Evolutionary conservation across 2,888 invertebrate genomes (phyloP).

Genomic region (Drosophila prolongata): DNA sequence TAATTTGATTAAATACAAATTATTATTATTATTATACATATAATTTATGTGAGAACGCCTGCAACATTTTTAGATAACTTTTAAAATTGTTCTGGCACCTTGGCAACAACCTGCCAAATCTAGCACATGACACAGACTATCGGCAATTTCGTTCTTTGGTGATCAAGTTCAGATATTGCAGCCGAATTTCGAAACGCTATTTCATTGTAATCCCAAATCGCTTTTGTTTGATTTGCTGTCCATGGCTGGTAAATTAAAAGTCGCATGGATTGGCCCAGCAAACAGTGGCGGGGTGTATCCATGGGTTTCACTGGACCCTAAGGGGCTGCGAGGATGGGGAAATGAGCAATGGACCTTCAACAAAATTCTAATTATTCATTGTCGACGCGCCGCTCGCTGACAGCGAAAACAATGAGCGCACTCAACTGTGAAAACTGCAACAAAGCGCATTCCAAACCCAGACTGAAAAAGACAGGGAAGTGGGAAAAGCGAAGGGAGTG

Average conservation of each 20-base stretch:
- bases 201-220: slow-evolving; percentile 22
- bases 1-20: too few relatives aligned
- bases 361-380: slow-evolving; percentile 73
- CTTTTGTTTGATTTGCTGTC: slow-evolving; percentile 31
- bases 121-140: slow-evolving; percentile 4
- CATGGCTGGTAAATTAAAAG: slow-evolving; percentile 46
- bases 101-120: neutral
- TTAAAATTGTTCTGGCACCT: too few relatives aligned
- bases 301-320: neutral
- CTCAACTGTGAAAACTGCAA: slow-evolving; percentile 74
- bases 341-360: slow-evolving; percentile 54
- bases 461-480: slow-evolving; percentile 19
- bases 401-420: slow-evolving; percentile 74
- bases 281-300: slow-evolving; percentile 11
- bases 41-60: too few relatives aligned
- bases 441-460: slow-evolving; percentile 66
- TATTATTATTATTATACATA: too few relatives aligned
- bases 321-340: neutral
- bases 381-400: slow-evolving; percentile 69
- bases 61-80: too few relatives aligned
- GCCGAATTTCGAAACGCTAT: slow-evolving; percentile 5
- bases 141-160: slow-evolving; percentile 5
- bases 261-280: slow-evolving; percentile 37
- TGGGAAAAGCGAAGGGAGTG: slow-evolving; percentile 14
- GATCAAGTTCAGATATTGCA: slow-evolving; percentile 6